Conservation (phyloP, 2,888 invertebrate species). For the Flabesymbios commensalis region DNA sequence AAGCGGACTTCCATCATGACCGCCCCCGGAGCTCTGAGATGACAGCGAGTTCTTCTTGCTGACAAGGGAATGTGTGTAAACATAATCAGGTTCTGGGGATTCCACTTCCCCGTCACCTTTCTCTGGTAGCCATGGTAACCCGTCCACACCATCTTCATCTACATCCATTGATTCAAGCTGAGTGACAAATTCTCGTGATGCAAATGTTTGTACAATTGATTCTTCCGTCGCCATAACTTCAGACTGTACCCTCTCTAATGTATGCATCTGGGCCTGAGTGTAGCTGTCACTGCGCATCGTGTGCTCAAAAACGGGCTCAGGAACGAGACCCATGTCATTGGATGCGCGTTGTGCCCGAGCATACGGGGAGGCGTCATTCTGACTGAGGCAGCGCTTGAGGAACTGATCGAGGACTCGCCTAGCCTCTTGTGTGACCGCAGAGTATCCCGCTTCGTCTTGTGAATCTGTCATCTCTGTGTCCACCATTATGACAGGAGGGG, state of each 20-base stretch:
- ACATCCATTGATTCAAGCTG: not conserved
- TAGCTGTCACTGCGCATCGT: not conserved
- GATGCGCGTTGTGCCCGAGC: not conserved
- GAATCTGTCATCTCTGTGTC: too few species aligned
- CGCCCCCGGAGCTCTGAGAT: constrained; percentile 16
- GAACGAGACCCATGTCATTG: not conserved
- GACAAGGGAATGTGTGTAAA: constrained; percentile 10
- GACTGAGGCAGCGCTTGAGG: constrained; percentile 20
- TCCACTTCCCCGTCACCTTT: constrained; percentile 5
- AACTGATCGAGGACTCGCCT: constrained; percentile 31
- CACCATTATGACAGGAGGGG: too few species aligned
- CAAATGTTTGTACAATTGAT: constrained; percentile 1
- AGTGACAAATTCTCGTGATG: not conserved
- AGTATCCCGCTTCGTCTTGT: too few species aligned
- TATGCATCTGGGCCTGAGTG: too few species aligned
- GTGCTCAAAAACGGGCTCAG: not conserved
- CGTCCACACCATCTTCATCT: not conserved
- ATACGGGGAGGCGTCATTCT: constrained; percentile 10
- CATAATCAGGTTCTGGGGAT: too few species aligned
- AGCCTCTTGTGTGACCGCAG: constrained; percentile 33
- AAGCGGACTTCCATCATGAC: constrained; percentile 7
- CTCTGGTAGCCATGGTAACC: not conserved
- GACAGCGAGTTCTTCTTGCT: constrained; percentile 14
- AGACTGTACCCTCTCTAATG: too few species aligned
- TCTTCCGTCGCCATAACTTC: not conserved